Evolutionary conservation across 2,113 vertebrate species (phyloP).

Genomic region (Aythya baeri): DNA sequence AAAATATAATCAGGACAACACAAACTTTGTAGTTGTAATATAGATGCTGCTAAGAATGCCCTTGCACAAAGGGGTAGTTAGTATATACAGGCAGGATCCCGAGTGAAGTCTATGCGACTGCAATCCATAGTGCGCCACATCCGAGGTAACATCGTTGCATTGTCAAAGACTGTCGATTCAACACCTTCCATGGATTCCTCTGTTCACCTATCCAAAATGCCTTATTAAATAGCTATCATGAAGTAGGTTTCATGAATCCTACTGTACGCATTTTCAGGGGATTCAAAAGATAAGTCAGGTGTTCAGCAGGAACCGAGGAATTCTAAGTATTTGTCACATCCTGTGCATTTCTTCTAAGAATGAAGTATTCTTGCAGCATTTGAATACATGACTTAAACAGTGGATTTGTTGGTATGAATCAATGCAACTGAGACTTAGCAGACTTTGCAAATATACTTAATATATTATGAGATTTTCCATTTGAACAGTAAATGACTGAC

Average conservation of each 20-base stretch:
- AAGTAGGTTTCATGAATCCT: background rate
- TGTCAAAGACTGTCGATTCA: background rate
- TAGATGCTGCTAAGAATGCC: background rate
- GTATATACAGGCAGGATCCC: background rate
- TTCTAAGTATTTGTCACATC: background rate
- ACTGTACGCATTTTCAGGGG: background rate
- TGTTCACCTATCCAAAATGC: background rate
- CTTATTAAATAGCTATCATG: background rate
- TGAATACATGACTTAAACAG: slow-evolving; percentile 33
- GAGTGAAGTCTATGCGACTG: background rate
- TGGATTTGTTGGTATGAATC: slow-evolving; percentile 37
- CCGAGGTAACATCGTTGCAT: background rate
- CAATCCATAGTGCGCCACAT: background rate
- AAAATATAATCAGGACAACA: slow-evolving; percentile 25
- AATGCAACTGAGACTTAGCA: slow-evolving; percentile 16
- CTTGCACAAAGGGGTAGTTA: background rate
- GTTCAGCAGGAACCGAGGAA: background rate
- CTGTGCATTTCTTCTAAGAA: background rate
- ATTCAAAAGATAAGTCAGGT: background rate
- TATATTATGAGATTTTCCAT: slow-evolving; percentile 40
- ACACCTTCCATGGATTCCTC: background rate
- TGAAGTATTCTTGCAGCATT: background rate
- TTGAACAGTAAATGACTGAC: slow-evolving; percentile 1
- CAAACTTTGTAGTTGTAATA: background rate
- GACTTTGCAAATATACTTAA: slow-evolving; percentile 41